A percentile compares a stretch with the other conserved stretches of the same genome.
Evolutionary conservation across 2,888 invertebrate genomes (phyloP).

Genomic region (Microdon myrmicae): DNA sequence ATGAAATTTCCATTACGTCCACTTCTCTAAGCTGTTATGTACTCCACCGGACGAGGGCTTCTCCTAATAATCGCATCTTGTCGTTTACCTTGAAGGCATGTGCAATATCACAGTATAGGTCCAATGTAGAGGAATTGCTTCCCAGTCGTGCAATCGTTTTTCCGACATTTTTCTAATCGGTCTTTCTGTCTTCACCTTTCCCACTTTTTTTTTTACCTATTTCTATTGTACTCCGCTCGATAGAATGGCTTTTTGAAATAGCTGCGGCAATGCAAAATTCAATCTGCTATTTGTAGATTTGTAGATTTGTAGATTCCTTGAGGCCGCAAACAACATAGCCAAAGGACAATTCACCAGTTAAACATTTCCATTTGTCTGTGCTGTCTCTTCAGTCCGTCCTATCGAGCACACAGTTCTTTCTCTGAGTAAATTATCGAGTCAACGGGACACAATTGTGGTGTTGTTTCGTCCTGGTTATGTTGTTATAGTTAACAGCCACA

Average conservation of each 20-base stretch:
- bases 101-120: slow-evolving; percentile 4
- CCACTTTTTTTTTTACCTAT: background rate
- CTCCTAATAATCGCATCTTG: slow-evolving; percentile 28
- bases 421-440: slow-evolving; percentile 46
- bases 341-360: slow-evolving; percentile 3
- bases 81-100: slow-evolving; percentile 41
- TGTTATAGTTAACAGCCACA: slow-evolving; percentile 29
- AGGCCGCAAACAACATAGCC: slow-evolving; percentile 22
- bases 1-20: slow-evolving; percentile 45
- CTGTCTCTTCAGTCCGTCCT: slow-evolving; percentile 7
- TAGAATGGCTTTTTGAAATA: slow-evolving; percentile 7
- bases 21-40: slow-evolving; percentile 29
- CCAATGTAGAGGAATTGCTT: slow-evolving; percentile 12
- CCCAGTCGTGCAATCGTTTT: slow-evolving; percentile 26
- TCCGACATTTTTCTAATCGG: slow-evolving; percentile 49
- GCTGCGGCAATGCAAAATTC: slow-evolving; percentile 39
- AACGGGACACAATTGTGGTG: slow-evolving; percentile 22
- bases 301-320: slow-evolving; percentile 41
- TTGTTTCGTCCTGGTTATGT: too few species aligned
- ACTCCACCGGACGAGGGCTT: slow-evolving; percentile 39
- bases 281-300: too few species aligned
- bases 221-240: background rate
- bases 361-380: slow-evolving; percentile 33
- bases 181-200: slow-evolving; percentile 23
- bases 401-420: slow-evolving; percentile 8